These are phyloP conservation scores for Galaxias olidus DNA, from an alignment of 2,797 vertebrate genomes.

Conservation along the genomic window DNA sequence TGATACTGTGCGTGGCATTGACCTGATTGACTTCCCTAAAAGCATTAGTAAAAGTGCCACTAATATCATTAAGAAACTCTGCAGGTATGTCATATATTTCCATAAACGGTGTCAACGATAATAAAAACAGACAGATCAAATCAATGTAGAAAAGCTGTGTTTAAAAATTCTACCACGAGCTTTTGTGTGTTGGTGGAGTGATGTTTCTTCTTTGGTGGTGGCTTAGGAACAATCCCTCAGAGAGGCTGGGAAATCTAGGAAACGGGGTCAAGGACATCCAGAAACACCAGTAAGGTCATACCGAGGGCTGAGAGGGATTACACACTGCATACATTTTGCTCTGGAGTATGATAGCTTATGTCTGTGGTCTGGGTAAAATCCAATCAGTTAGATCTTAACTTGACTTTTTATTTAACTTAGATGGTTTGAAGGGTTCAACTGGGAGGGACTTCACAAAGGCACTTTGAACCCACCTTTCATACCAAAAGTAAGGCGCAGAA, in stretches of 20 bases:
- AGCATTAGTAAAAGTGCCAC: slow-evolving; percentile 68
- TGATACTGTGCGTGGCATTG: slow-evolving; percentile 67
- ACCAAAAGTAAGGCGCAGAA: slow-evolving; percentile 66
- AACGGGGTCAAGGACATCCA: slow-evolving; percentile 77
- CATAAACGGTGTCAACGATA: not conserved
- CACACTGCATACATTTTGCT: not conserved
- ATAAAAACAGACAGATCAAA: not conserved
- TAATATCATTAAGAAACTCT: slow-evolving; percentile 75
- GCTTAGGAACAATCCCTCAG: slow-evolving; percentile 70
- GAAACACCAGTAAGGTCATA: slow-evolving; percentile 74
- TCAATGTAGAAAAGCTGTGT: too few species aligned
- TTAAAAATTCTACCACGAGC: slow-evolving; percentile 26
- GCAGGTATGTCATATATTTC: slow-evolving; percentile 66
- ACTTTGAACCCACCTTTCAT: slow-evolving; percentile 64
- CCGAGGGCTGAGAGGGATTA: slow-evolving; percentile 9
- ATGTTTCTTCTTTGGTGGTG: slow-evolving; percentile 29
- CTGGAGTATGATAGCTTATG: slow-evolving; percentile 17
- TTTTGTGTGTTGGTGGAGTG: slow-evolving; percentile 23
- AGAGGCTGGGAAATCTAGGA: slow-evolving; percentile 73
- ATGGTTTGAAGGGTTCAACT: slow-evolving; percentile 81
- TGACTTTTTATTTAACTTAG: slow-evolving; percentile 50
- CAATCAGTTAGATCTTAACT: not conserved
- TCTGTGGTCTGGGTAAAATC: slow-evolving; percentile 4
- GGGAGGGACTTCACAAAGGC: slow-evolving; percentile 70
- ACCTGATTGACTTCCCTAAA: slow-evolving; percentile 74